A percentile compares a stretch with the other conserved stretches of the same genome.
phyloP scores from a whole-genome alignment of 2,113 vertebrate genomes.

The Puma concolor region DNA sequence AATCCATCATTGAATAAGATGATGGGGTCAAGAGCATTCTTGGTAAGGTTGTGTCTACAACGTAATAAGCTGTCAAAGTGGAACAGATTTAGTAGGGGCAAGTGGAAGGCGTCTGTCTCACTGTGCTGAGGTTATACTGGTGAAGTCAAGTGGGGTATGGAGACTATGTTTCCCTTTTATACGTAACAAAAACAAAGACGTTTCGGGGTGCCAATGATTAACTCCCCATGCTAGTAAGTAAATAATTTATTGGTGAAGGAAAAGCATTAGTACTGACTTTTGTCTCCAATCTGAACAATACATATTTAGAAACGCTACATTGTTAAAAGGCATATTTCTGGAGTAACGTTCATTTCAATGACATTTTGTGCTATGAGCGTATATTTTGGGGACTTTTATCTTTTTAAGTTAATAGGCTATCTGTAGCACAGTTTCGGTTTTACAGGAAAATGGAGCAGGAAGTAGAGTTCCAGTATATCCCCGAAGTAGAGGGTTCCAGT shows the following conservation, averaged over 20 bases:
- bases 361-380: not conserved
- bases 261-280: not conserved
- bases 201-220: not conserved
- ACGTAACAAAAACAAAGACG: not conserved
- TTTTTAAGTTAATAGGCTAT: not conserved
- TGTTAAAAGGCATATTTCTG: not conserved
- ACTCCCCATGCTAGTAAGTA: not conserved
- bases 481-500: no score
- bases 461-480: fast-evolving
- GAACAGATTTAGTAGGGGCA: conserved; percentile 40
- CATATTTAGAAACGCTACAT: not conserved
- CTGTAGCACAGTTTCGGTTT: not conserved
- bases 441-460: not conserved
- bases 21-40: conserved; percentile 64
- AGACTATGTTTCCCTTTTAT: not conserved
- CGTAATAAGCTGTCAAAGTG: conserved; percentile 49
- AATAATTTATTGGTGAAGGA: not conserved
- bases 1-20: conserved; percentile 38
- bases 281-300: not conserved
- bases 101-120: not conserved
- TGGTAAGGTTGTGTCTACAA: conserved; percentile 67
- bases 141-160: not conserved
- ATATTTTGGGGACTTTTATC: not conserved
- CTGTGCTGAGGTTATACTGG: no score
- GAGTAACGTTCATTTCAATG: not conserved